Evolutionary conservation across 2,888 invertebrate species (phyloP), one percentile per base, ranked within the genome.

Genomic region (Clitarchus hookeri): DNA sequence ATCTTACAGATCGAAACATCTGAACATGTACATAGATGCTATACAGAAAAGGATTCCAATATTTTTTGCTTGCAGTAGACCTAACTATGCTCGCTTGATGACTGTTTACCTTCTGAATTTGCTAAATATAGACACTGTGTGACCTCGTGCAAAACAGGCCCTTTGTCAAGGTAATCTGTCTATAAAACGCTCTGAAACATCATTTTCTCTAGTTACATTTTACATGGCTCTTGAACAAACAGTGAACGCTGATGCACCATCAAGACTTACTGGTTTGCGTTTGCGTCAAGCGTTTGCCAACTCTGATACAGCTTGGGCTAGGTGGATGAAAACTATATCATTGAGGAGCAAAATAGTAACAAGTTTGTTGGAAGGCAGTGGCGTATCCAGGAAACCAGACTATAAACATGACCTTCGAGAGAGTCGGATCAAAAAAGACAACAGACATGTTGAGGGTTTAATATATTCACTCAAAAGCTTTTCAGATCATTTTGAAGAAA

Each of bases 241-340:
- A 82, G 82, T 27, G 27, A 82, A 82, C 36, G 82, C 82, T 44
- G 82, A 82, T 26, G 82, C 82, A 4, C 36, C 82, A 82, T 82
- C 82, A 82, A 82, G 82, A 82, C 27, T 82, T 82, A 82, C 82
- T 44, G 82, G 82, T 82, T 82, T 82, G 27, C 82, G 2, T 0
- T n/a, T n/a, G n/a, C n/a, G n/a, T n/a, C n/a, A n/a, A n/a, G n/a
- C 82, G 36, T 82, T 82, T 82, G 36, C 27, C 82, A 82, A 82
- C 82, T 82, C 82, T 23, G 36, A 82, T 9, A 25, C 82, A 82
- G 27, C 82, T 13, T 0, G 36, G 4, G 9, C 6, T 19, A 82
- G 27, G 82, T 82, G 82, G 82, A 82, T 82, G 82, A 82, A 82
- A 82, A 82, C 82, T 82, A 82, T 36, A 82, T 82, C 82, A 82